Evolutionary conservation across 2,113 vertebrate species (phyloP), one percentile per base, ranked within the genome.

Genomic region (Salvelinus sp.): DNA sequence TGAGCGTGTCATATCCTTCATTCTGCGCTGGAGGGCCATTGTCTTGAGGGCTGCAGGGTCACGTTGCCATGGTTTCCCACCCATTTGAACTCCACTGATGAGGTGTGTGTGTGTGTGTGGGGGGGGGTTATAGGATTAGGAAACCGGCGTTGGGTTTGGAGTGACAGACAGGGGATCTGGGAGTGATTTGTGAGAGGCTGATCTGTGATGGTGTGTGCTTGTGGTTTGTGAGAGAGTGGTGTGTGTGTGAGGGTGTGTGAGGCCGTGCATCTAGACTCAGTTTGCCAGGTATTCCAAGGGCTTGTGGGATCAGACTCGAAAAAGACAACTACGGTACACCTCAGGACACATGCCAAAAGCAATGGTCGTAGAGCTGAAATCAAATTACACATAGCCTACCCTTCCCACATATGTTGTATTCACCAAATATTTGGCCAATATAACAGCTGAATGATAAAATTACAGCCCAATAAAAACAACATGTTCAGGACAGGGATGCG

Each of bases 151-250:
- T 78, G 75, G 76, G 77, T 81, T 74, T 82, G 74, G 72, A 85
- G 78, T 81, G 82, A 89, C 77, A 83, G 82, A 76, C 69, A 79
- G 78, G 38, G 72, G 73, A 71, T 70, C 77, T 69, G 75, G 69
- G 75, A 74, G 57, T 30, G 38, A 81, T 85, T 81, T 78, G 38
- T 10, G 9, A 44, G 38, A 44, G 38, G 38, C 38, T 44, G 38
- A 44, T 44, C 38, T 44, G 76, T 72, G 79, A 80, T 57, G 63
- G n/a, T 48, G 50, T 69, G 20, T 22, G 63, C 22, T 25, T 23
- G 64, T 44, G 38, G 38, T 44, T 44, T 44, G 9, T 44, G 38
- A 9, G 38, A 44, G 38, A 10, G 38, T 44, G 38, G 38, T 44
- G 38, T 38, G 33, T 33, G 33, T 33, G 33, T 33, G 33, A 1